A percentile compares a stretch with the other conserved stretches of the same genome.
These are phyloP conservation scores for Lucinisca nassula DNA, from an alignment of 2,888 invertebrate species.

Conservation along the genomic window DNA sequence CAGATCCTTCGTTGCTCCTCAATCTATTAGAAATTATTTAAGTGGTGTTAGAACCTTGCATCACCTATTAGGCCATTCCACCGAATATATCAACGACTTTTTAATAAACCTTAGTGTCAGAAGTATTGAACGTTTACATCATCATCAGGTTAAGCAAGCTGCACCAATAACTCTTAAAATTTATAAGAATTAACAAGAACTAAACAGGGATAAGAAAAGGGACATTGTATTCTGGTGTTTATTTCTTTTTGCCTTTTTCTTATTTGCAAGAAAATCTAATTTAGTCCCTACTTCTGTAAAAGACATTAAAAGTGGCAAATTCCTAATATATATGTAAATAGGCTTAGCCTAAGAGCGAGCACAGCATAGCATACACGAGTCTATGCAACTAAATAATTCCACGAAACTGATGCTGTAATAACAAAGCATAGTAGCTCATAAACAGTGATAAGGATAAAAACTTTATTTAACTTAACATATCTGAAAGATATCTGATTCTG, in stretches of 20 bases:
- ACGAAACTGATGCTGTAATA: too few species aligned
- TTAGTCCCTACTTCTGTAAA: background rate
- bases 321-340: too few species aligned
- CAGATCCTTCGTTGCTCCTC: background rate
- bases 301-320: background rate
- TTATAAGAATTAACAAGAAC: background rate
- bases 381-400: too few species aligned
- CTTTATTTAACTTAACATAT: too few species aligned
- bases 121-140: background rate
- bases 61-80: background rate
- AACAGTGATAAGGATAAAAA: too few species aligned
- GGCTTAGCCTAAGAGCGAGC: too few species aligned
- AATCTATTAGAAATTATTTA: background rate
- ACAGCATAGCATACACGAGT: too few species aligned
- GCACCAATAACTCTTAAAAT: background rate
- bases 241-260: slow-evolving; percentile 25
- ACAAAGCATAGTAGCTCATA: too few species aligned
- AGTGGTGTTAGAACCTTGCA: background rate
- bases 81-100: background rate
- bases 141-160: background rate
- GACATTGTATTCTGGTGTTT: slow-evolving; percentile 11
- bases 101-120: background rate
- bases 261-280: slow-evolving; percentile 28
- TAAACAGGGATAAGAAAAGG: background rate
- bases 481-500: too few species aligned